phyloP scores from a whole-genome alignment of 2,888 invertebrate genomes.

The Cheilosia vulpina region DNA sequence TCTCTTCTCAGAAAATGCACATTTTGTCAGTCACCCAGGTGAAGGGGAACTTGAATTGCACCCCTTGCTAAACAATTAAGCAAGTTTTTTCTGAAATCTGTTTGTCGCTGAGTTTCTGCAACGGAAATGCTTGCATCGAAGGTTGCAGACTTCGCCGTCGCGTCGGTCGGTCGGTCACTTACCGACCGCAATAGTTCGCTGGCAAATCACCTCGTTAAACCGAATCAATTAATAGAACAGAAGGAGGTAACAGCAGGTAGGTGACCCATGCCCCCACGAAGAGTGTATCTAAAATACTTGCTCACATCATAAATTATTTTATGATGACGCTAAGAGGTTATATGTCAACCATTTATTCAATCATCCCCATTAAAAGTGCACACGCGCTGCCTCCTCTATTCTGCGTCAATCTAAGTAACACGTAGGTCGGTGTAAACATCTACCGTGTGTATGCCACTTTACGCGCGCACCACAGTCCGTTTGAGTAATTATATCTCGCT shows the following conservation, averaged over 20 bases:
- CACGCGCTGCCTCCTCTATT: neutral
- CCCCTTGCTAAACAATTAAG: neutral
- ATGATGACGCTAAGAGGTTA: conserved; percentile 55
- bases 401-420: conserved; percentile 12
- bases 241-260: conserved; percentile 35
- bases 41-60: conserved; percentile 6
- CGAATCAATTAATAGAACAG: conserved; percentile 34
- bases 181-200: neutral
- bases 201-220: conserved; percentile 33
- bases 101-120: neutral
- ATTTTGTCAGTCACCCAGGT: neutral
- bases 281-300: conserved; percentile 8
- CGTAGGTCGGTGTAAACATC: neutral
- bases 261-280: conserved; percentile 39
- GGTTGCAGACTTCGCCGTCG: neutral
- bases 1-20: neutral
- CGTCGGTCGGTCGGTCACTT: neutral
- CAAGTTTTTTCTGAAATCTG: neutral
- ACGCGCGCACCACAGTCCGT: neutral
- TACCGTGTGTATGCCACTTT: neutral
- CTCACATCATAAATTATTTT: conserved; percentile 38
- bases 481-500: neutral
- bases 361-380: conserved; percentile 46
- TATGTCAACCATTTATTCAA: conserved; percentile 64
- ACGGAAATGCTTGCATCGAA: conserved; percentile 1